phyloP scores from a whole-genome alignment of 2,888 invertebrate species.

The Drosophila hamatofila region DNA sequence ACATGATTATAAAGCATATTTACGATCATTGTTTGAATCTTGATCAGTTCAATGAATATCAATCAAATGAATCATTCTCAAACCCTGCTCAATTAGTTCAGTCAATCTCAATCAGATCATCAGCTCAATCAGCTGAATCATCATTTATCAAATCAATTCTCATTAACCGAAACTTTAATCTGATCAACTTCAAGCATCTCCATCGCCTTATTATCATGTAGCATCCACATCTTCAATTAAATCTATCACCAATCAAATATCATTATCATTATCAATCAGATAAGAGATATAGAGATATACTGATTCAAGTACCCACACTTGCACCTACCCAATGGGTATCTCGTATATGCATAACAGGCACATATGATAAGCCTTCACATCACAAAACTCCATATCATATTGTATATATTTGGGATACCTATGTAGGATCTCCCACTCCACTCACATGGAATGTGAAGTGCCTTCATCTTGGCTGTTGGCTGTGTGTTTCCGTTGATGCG shows the following conservation, averaged over 20 bases:
- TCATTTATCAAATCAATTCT: background rate
- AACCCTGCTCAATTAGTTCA: background rate
- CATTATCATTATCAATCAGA: background rate
- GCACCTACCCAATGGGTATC: background rate
- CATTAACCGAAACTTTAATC: background rate
- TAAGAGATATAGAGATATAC: background rate
- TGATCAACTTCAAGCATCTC: background rate
- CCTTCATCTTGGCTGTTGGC: slow-evolving; percentile 25
- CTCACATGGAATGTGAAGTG: slow-evolving; percentile 48
- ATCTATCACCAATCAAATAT: too few relatives aligned
- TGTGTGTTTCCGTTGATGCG: slow-evolving; percentile 43
- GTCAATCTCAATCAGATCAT: background rate
- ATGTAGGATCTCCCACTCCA: background rate
- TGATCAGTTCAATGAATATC: background rate
- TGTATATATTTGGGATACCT: background rate
- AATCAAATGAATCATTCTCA: background rate
- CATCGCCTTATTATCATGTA: too few relatives aligned
- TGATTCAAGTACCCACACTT: too few relatives aligned
- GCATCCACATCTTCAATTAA: too few relatives aligned
- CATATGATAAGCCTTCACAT: too few relatives aligned
- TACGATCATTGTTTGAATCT: background rate
- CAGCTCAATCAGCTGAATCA: background rate
- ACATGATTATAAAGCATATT: background rate
- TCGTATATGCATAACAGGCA: background rate
- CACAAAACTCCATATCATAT: too few relatives aligned